These are phyloP conservation scores for Neosalanx taihuensis DNA, from an alignment of 2,797 vertebrate species.

Conservation along the genomic window DNA sequence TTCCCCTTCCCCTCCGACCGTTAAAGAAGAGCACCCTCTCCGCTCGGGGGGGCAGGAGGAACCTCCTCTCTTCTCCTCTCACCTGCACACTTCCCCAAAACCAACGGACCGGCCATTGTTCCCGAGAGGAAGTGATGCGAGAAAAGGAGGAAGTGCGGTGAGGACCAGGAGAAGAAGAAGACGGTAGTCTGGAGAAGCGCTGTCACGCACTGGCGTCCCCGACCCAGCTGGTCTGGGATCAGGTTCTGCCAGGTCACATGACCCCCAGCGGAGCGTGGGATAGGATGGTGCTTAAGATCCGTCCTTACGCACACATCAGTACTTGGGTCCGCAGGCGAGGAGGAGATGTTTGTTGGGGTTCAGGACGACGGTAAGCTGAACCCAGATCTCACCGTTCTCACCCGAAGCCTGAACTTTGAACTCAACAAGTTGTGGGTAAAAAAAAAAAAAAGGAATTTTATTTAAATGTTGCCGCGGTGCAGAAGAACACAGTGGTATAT, in stretches of 20 bases:
- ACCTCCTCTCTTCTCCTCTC: constrained; percentile 71
- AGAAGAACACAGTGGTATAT: too few species aligned
- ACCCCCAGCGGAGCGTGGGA: constrained; percentile 49
- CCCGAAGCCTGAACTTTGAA: too few species aligned
- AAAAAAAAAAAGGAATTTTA: constrained; percentile 3
- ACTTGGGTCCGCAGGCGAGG: background rate
- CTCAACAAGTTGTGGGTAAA: too few species aligned
- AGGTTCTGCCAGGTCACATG: background rate
- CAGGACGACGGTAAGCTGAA: background rate
- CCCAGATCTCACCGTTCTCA: too few species aligned
- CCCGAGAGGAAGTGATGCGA: constrained; percentile 58
- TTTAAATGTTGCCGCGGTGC: too few species aligned
- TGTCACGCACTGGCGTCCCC: background rate
- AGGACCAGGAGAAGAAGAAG: constrained; percentile 31
- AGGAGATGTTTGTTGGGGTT: background rate
- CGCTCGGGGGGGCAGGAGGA: constrained; percentile 46
- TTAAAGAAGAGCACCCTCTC: background rate
- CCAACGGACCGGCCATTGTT: constrained; percentile 54
- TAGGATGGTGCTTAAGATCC: constrained; percentile 40
- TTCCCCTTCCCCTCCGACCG: constrained; percentile 43
- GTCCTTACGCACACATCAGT: too few species aligned
- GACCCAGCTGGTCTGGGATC: background rate
- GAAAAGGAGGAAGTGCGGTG: constrained; percentile 66
- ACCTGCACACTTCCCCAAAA: constrained; percentile 63
- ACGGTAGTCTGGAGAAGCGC: constrained; percentile 24